phyloP scores from a whole-genome alignment of 2,797 vertebrate species.

The Anguilla megastoma region DNA sequence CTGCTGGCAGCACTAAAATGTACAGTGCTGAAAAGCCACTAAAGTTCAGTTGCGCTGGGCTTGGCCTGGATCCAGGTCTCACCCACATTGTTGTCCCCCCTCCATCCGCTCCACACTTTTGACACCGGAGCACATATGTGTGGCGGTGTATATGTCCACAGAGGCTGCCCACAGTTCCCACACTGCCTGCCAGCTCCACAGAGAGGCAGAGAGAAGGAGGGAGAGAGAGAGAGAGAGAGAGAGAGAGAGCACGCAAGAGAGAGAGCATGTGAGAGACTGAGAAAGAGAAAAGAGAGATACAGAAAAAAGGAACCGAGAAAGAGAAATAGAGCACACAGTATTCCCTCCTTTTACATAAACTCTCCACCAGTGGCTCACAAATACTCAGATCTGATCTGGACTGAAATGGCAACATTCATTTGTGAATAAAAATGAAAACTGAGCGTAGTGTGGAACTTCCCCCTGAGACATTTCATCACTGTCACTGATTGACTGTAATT shows the following conservation, averaged over 20 bases:
- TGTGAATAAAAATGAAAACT: neutral
- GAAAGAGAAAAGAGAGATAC: neutral
- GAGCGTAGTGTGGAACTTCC: neutral
- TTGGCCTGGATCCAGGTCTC: conserved; percentile 25
- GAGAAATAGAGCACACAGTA: neutral
- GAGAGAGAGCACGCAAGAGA: neutral
- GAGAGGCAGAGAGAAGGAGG: conserved; percentile 6
- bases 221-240: conserved; percentile 19
- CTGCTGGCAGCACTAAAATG: neutral
- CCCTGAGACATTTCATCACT: neutral
- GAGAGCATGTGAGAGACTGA: neutral
- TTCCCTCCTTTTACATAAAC: neutral
- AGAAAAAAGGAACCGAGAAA: neutral
- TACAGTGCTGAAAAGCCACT: conserved; percentile 17
- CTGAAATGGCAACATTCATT: neutral
- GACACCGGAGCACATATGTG: conserved; percentile 33
- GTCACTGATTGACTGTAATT: neutral
- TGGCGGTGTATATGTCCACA: conserved; percentile 20
- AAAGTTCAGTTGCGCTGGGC: conserved; percentile 20
- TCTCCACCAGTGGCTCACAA: neutral
- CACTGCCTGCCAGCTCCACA: conserved; percentile 28
- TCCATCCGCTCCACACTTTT: neutral
- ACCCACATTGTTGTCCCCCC: neutral
- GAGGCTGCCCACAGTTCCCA: conserved; percentile 29
- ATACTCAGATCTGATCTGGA: neutral